These are phyloP conservation scores for Brachypodius melanocephalos DNA, from an alignment of 2,113 vertebrate species.

Conservation along the genomic window DNA sequence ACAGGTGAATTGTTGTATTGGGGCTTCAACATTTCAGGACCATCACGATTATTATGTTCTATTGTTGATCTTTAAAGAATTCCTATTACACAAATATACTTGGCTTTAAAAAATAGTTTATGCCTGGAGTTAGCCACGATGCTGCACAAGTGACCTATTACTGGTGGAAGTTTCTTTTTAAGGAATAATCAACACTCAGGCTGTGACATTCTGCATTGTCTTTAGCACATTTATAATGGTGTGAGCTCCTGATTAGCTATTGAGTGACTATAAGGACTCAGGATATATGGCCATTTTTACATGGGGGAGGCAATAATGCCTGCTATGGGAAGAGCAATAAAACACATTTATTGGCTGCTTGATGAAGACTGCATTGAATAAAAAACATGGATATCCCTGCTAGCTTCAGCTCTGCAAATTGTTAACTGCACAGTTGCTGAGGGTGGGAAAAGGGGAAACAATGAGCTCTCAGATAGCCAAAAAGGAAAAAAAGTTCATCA, in stretches of 20 bases:
- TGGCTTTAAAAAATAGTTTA: conserved; percentile 2
- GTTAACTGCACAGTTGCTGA: not conserved
- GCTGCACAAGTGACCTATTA: not conserved
- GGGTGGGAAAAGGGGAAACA: conserved; percentile 16
- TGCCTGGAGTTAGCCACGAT: not conserved
- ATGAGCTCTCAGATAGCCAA: not conserved
- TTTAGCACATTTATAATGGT: conserved; percentile 1
- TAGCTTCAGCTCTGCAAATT: not conserved
- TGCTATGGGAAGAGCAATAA: not conserved
- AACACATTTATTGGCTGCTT: conserved; percentile 51
- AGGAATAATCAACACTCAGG: not conserved
- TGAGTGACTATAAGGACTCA: conserved; percentile 16
- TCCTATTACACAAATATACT: not conserved
- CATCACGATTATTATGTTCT: not conserved
- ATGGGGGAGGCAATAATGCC: conserved; percentile 29
- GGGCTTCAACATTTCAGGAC: conserved; percentile 30
- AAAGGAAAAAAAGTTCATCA: not conserved
- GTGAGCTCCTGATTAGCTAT: conserved; percentile 35
- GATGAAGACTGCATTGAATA: conserved; percentile 46
- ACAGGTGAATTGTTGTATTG: not conserved
- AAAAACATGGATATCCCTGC: not conserved
- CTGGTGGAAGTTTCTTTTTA: not conserved
- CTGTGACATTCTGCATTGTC: conserved; percentile 14
- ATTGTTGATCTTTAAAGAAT: not conserved
- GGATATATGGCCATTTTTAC: conserved; percentile 35